phyloP scores from a whole-genome alignment of 92 coral and sea anemone genomes.

The Siderastrea radians region DNA sequence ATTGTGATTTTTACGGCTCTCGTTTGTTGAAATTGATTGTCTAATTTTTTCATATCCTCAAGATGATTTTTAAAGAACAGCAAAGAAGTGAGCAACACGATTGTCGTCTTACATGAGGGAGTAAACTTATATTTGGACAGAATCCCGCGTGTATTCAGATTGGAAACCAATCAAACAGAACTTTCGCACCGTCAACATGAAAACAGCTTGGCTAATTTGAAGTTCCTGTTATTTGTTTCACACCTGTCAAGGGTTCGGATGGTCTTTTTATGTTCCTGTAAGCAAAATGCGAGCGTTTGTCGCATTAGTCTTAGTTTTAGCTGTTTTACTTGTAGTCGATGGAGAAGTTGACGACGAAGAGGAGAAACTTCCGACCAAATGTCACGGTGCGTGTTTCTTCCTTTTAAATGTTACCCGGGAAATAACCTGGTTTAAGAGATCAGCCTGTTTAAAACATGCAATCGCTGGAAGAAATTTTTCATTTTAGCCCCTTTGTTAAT shows the following conservation, averaged over 20 bases:
- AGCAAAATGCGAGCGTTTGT: slow-evolving; percentile 41
- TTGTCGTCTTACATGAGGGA: background rate
- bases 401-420: background rate
- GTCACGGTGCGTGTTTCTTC: slow-evolving; percentile 79
- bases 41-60: background rate
- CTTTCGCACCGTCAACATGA: slow-evolving; percentile 28
- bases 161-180: slow-evolving; percentile 28
- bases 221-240: slow-evolving; percentile 9
- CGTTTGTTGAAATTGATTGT: background rate
- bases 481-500: background rate
- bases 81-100: background rate
- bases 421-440: background rate
- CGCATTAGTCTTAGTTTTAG: slow-evolving; percentile 39
- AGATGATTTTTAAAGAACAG: background rate
- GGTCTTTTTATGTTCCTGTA: slow-evolving; percentile 20
- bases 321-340: slow-evolving; percentile 21
- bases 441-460: background rate
- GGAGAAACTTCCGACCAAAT: slow-evolving; percentile 86
- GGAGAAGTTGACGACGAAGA: slow-evolving; percentile 72
- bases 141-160: background rate
- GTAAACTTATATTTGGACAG: background rate
- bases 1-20: no score
- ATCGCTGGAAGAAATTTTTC: background rate
- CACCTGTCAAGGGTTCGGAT: slow-evolving; percentile 32
- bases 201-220: slow-evolving; percentile 1